A percentile compares a stretch with the other conserved stretches of the same genome.
These are phyloP conservation scores for Clostera curtula DNA, from an alignment of 2,888 invertebrate species.

Conservation along the genomic window DNA sequence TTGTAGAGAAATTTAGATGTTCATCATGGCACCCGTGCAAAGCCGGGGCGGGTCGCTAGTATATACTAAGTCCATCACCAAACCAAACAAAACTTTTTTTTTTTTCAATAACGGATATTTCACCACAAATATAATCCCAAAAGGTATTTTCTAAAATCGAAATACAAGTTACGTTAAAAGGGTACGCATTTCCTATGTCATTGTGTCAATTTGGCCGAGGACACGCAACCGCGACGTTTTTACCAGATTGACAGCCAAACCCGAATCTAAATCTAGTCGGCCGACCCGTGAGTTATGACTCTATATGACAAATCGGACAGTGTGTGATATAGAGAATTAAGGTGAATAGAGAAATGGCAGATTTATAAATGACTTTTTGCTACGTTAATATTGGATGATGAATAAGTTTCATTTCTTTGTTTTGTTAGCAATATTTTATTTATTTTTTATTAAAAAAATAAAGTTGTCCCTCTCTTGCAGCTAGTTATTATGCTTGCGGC, in stretches of 20 bases:
- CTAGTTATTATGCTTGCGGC: too few species aligned
- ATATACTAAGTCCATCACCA: too few species aligned
- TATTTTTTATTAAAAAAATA: too few species aligned
- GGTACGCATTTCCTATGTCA: slow-evolving; percentile 35
- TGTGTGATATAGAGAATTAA: slow-evolving; percentile 21
- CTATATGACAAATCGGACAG: slow-evolving; percentile 27
- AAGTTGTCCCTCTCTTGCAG: too few species aligned
- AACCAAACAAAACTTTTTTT: too few species aligned
- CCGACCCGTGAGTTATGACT: slow-evolving; percentile 28
- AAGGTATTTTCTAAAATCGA: slow-evolving; percentile 17
- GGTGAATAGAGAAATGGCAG: slow-evolving; percentile 12
- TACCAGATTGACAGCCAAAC: slow-evolving; percentile 34
- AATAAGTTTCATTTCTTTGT: too few species aligned
- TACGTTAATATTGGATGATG: not conserved
- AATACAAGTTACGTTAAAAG: slow-evolving; percentile 34
- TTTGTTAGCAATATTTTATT: too few species aligned
- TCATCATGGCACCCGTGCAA: too few species aligned
- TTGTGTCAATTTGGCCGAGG: slow-evolving; percentile 36
- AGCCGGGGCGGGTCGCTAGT: too few species aligned
- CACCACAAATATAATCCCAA: slow-evolving; percentile 1
- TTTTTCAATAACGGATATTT: too few species aligned
- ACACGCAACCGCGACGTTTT: slow-evolving; percentile 28
- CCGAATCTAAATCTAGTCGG: slow-evolving; percentile 32
- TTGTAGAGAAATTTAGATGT: too few species aligned
- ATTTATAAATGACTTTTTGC: not conserved